These are phyloP conservation scores for Penaeus indicus DNA, from an alignment of 1,140 invertebrate species.

Conservation along the genomic window DNA sequence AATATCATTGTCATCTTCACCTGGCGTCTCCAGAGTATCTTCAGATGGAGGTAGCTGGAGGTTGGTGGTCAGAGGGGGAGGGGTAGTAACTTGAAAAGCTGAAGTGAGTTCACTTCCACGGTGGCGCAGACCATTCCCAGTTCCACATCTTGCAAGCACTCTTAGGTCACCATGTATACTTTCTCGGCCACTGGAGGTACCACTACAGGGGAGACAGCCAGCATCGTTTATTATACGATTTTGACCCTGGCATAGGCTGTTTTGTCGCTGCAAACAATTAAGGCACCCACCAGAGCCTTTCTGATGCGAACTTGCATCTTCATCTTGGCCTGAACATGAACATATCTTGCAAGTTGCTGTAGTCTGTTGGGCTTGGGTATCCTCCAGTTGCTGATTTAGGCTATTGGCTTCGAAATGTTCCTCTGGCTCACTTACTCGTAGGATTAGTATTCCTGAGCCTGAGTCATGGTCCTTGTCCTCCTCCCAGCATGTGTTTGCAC, in stretches of 20 bases:
- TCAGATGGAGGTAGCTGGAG: neutral
- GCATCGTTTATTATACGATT: neutral
- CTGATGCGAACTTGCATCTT: neutral
- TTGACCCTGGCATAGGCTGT: slow-evolving; percentile 25
- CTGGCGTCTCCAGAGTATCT: neutral
- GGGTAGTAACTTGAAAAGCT: neutral
- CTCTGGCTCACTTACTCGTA: slow-evolving; percentile 48
- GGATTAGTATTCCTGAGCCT: slow-evolving; percentile 54
- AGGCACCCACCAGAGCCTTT: slow-evolving; percentile 54
- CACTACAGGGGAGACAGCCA: slow-evolving; percentile 47
- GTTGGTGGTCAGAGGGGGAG: slow-evolving; percentile 1
- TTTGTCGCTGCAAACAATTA: slow-evolving; percentile 53
- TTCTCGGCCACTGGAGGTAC: slow-evolving; percentile 20
- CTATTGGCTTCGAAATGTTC: slow-evolving; percentile 34
- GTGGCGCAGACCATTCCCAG: slow-evolving; percentile 34
- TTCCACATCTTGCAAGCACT: neutral
- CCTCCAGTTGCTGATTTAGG: slow-evolving; percentile 44
- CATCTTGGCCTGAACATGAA: slow-evolving; percentile 29
- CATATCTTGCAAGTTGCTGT: slow-evolving; percentile 24
- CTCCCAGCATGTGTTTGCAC: neutral
- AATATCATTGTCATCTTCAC: neutral
- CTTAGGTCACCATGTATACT: slow-evolving; percentile 5
- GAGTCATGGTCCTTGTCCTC: slow-evolving; percentile 31
- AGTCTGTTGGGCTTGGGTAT: slow-evolving; percentile 9
- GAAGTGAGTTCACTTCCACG: slow-evolving; percentile 19